Evolutionary conservation across 2,797 vertebrate genomes (phyloP), one percentile per base, ranked within the genome.

Genomic region (Chaenodraco wilsoni): DNA sequence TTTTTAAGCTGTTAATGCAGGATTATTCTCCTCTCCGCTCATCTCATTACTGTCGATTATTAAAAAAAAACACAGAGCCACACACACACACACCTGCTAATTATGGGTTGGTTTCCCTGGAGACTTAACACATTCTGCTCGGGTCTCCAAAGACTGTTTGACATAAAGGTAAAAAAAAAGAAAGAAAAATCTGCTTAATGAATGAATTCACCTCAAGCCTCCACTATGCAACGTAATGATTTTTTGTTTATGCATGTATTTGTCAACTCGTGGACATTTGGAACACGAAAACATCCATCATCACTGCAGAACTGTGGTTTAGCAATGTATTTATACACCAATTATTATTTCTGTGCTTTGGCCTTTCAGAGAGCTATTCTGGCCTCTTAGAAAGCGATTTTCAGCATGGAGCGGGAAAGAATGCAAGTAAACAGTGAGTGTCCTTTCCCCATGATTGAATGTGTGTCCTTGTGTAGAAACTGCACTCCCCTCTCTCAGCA

Each of bases 1-100:
- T 88, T 91, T 88, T 87, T 85, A 90, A 92, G 88, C 72, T 88
- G 86, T 87, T 93, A 93, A 94, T 93, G 89, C 88, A 72, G 86
- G 92, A 92, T 93, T 93, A 93, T 89, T 87, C 85, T 86, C 74
- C 83, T 79, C 87, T 91, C 79, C 52, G 44, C 78, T 90, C 85
- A 88, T 90, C 89, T 92, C 87, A 92, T 93, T 91, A 91, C 45
- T 14, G 67, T 73, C 43, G 78, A 89, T 91, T 91, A 91, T 91
- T 88, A 88, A 88, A 89, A 27, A 27, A 78, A 72, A 83, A 84
- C 70, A 27, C 14, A 37, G 33, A 37, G 33, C 10, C 10, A 59
- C 61, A 72, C 15, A 59, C 23, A 33, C 49, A 45, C 12, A 3
- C 27, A 61, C 64, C 33, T 37, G 33, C 78, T 89, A 90, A 90